phyloP scores from a whole-genome alignment of 2,888 invertebrate genomes.

The Petrolisthes manimaculis region DNA sequence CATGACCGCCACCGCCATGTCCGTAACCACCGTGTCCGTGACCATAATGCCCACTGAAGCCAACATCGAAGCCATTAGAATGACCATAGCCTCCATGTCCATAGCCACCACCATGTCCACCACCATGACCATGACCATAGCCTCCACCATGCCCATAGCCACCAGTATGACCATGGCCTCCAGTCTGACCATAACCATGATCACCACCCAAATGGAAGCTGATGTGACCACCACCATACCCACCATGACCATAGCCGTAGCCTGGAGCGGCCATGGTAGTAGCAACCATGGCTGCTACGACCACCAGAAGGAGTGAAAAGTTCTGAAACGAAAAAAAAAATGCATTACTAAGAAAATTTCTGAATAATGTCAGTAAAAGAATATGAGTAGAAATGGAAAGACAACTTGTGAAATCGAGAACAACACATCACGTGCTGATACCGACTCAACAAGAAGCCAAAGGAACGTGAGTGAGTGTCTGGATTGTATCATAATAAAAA shows the following conservation, averaged over 20 bases:
- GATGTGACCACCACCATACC: conserved; percentile 30
- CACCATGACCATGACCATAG: conserved; percentile 1
- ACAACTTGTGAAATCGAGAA: background rate
- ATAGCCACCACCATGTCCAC: background rate
- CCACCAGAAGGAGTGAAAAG: background rate
- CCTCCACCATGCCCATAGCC: conserved; percentile 9
- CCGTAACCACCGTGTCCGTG: background rate
- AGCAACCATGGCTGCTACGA: background rate
- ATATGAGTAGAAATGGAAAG: background rate
- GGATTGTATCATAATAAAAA: no score
- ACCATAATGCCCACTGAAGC: background rate
- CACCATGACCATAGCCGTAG: conserved; percentile 14
- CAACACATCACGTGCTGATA: background rate
- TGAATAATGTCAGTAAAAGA: no score
- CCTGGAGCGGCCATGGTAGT: background rate
- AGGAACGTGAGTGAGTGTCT: no score
- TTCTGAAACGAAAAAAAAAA: background rate
- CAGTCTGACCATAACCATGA: background rate
- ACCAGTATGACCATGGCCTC: background rate
- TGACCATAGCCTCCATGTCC: background rate
- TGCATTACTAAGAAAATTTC: no score
- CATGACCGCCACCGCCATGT: background rate
- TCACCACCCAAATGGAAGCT: background rate
- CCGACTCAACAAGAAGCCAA: no score
- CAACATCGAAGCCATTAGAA: background rate